Percentiles rank a stretch among this genome's conserved stretches.
Conservation (phyloP, 2,113 vertebrate species). For the Oreocharis arfaki region DNA sequence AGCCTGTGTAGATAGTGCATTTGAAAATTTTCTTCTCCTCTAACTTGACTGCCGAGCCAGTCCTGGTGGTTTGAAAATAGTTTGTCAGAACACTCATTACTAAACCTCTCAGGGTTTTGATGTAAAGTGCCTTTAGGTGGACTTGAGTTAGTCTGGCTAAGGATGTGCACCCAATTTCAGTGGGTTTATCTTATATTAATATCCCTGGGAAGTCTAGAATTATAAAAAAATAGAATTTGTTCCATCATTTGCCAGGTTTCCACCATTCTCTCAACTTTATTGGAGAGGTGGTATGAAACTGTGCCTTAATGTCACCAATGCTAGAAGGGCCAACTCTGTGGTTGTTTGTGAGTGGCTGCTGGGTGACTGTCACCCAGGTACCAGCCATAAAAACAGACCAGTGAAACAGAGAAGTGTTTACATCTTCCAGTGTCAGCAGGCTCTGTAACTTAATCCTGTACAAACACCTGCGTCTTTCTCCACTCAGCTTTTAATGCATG, state of each 20-base stretch:
- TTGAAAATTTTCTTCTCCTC: not conserved
- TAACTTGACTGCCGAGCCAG: not conserved
- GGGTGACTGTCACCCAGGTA: not conserved
- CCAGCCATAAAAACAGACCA: not conserved
- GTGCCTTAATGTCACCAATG: not conserved
- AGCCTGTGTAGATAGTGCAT: not conserved
- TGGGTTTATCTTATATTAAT: not conserved
- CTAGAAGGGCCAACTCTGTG: not conserved
- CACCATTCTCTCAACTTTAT: not conserved
- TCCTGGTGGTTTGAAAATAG: not conserved
- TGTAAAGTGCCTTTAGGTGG: not conserved
- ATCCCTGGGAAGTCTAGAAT: not conserved
- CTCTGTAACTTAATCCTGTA: not conserved
- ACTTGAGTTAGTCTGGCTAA: not conserved
- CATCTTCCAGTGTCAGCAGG: not conserved
- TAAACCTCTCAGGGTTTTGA: not conserved
- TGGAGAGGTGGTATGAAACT: not conserved
- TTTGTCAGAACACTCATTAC: not conserved
- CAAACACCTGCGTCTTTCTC: not conserved
- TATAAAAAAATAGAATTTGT: not conserved
- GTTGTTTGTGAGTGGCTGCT: not conserved
- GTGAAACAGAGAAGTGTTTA: not conserved
- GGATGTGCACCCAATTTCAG: not conserved
- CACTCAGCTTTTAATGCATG: not conserved
- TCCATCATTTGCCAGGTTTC: not conserved